Conservation (phyloP, 2,797 vertebrate genomes). For the Pangasius macronema region DNA sequence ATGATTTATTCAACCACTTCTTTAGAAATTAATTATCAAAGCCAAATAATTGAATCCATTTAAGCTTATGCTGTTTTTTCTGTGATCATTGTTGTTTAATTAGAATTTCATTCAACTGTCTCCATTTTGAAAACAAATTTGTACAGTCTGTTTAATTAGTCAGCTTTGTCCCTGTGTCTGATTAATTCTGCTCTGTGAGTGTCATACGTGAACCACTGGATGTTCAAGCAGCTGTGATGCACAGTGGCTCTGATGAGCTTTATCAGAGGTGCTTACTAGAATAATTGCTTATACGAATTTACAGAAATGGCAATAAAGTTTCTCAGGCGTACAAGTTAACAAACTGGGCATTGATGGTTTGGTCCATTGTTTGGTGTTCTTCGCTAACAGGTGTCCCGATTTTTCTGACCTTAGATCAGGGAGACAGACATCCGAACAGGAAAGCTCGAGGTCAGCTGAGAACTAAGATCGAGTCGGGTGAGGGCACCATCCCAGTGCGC, state of each 20-base stretch:
- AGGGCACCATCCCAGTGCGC: conserved; percentile 93
- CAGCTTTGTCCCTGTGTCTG: conserved; percentile 64
- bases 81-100: conserved; percentile 72
- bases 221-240: conserved; percentile 60
- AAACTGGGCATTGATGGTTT: not conserved
- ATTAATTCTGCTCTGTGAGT: conserved; percentile 50
- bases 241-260: conserved; percentile 60
- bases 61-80: conserved; percentile 62
- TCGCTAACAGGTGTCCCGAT: not conserved
- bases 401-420: conserved; percentile 78
- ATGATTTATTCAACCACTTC: conserved; percentile 53
- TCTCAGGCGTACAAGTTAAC: not conserved
- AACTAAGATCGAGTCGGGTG: conserved; percentile 96
- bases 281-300: conserved; percentile 27
- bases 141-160: conserved; percentile 73
- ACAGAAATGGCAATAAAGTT: not conserved
- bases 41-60: conserved; percentile 65
- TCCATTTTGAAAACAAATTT: conserved; percentile 68
- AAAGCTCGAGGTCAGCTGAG: conserved; percentile 93
- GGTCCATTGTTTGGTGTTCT: not conserved
- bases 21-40: conserved; percentile 59
- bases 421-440: conserved; percentile 93
- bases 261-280: conserved; percentile 59
- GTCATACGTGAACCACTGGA: conserved; percentile 47
- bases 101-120: conserved; percentile 67